Percentiles rank a stretch among this genome's conserved stretches.
phyloP scores from a whole-genome alignment of 2,113 vertebrate species.

The Martes martes region DNA sequence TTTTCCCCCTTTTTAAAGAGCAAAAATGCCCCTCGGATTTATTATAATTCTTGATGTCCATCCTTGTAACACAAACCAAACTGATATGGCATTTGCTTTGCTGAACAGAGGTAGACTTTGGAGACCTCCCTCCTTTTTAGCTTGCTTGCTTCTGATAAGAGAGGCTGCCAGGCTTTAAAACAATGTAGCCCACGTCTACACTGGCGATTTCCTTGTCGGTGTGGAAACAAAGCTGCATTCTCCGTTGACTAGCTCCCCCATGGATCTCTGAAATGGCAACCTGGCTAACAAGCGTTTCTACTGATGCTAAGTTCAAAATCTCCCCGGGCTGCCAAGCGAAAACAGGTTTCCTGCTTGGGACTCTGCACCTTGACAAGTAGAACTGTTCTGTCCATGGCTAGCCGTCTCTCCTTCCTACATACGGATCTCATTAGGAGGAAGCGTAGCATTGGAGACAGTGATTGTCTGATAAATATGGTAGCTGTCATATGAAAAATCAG shows the following conservation, averaged over 20 bases:
- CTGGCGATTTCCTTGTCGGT: slow-evolving; percentile 40
- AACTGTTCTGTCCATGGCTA: neutral
- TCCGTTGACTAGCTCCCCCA: neutral
- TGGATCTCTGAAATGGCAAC: neutral
- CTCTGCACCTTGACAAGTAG: neutral
- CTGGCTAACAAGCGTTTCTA: neutral
- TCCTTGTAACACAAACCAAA: neutral
- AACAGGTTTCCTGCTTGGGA: neutral
- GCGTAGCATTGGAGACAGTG: neutral
- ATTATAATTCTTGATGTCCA: neutral
- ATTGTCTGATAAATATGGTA: slow-evolving; percentile 37
- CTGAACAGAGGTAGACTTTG: neutral
- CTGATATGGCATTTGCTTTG: neutral
- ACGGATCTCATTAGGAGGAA: slow-evolving; percentile 20
- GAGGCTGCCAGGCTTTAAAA: neutral
- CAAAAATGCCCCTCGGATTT: neutral
- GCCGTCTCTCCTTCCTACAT: neutral
- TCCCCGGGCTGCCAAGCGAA: slow-evolving; percentile 25
- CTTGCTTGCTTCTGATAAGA: neutral
- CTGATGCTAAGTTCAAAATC: neutral
- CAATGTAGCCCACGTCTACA: neutral
- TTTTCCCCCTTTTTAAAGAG: slow-evolving; percentile 53
- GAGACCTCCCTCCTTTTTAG: neutral
- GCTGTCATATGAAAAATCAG: neutral
- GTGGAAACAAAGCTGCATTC: neutral